Evolutionary conservation across 2,888 invertebrate genomes (phyloP).

Genomic region (Isotomurus palustris): DNA sequence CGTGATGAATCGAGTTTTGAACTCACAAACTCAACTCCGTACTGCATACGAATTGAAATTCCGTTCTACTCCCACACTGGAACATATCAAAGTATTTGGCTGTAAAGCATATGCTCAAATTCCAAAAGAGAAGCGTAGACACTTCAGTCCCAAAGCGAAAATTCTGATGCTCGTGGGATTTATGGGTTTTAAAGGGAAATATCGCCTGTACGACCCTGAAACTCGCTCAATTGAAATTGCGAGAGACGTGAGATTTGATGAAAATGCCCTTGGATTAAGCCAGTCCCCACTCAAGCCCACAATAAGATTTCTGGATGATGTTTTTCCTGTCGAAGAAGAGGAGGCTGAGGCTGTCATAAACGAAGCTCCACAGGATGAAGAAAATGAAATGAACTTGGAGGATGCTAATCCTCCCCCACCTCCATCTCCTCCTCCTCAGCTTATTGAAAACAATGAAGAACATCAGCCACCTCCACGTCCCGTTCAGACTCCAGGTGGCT

Average conservation of each 20-base stretch:
- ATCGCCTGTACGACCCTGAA: neutral
- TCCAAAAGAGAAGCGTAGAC: neutral
- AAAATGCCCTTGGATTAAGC: neutral
- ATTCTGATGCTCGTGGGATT: neutral
- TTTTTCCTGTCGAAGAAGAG: neutral
- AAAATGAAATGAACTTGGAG: too few species aligned
- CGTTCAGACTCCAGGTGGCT: too few species aligned
- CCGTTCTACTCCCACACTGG: neutral
- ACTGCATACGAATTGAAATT: constrained; percentile 49
- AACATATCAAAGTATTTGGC: neutral
- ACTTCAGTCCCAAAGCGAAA: neutral
- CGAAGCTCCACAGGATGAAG: neutral
- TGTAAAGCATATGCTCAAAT: neutral
- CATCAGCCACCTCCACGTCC: too few species aligned
- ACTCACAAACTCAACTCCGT: constrained; percentile 37
- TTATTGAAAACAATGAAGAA: neutral
- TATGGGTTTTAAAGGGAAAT: neutral
- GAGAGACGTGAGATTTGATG: neutral
- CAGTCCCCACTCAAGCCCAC: neutral
- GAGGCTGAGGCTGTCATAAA: neutral
- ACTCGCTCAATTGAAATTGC: neutral
- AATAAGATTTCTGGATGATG: neutral
- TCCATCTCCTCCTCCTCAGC: neutral
- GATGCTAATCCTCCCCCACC: too few species aligned
- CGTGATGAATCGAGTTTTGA: constrained; percentile 47